Base-by-base conservation (phyloP, 2,888 invertebrate genomes). In the Stegana nigrithorax region DNA sequence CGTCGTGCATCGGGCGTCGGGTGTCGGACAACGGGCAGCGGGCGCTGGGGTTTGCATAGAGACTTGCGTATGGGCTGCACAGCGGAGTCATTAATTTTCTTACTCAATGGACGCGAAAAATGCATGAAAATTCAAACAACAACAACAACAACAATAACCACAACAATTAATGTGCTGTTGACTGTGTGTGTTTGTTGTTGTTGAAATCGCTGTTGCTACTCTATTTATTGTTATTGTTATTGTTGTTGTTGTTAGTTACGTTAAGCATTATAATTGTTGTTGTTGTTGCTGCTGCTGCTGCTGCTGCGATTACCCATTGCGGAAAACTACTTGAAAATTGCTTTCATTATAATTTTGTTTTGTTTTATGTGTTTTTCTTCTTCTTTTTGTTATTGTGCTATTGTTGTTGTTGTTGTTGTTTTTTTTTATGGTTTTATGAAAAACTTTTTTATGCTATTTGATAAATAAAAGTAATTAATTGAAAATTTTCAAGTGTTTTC, bases 391-490 rank as follows among this genome's bases (percentile, higher is more conserved):
- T n/a, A 23, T 47, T 47, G 21, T 17, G 2, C 0, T 45, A 21
- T 23, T 8, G 6, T 25, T 17, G 7, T 47, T 23, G 21, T 47
- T 1, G 25, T 47, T 47, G 21, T 12, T n/a, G 10, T 47, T 47
- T 47, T 23, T 47, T 21, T 23, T 17, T 36, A 36, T n/a, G 10
- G 10, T 36, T n/a, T 36, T 47, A 47, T 23, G 47, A 17, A 47
- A 47, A 23, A 25, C 10, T 47, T 47, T 47, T 14, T 47, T n/a
- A n/a, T n/a, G n/a, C n/a, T n/a, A n/a, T 32, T 32, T 32, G 53
- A 36, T 55, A 55, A 55, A 36, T 55, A 55, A 55, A 55, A 55
- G 53, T 55, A 55, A 55, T 36, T 55, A 55, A 55, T 55, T 55
- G 53, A 55, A 55, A 55, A 36, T 55, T 55, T 55, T 36, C 32